Percentiles rank a stretch among this genome's conserved stretches.
Conservation (phyloP, 2,888 invertebrate species). For the Gnatocerus cornutus region DNA sequence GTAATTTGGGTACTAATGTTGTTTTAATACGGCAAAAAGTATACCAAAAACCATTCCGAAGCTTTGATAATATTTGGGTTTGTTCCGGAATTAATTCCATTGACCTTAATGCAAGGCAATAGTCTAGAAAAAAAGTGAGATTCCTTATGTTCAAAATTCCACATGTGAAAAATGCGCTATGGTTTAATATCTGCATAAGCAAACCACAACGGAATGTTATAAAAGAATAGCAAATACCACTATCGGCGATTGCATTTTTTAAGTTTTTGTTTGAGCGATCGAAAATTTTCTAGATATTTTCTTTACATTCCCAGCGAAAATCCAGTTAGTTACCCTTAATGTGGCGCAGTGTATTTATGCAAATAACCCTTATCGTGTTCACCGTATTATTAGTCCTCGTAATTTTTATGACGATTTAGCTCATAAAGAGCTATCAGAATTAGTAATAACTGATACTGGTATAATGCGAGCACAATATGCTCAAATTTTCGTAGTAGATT, state of each 20-base stretch:
- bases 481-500: constrained; percentile 37
- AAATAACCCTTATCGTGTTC: constrained; percentile 33
- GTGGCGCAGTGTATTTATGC: constrained; percentile 29
- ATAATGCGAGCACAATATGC: constrained; percentile 22
- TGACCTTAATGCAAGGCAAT: constrained; percentile 17
- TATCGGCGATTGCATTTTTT: constrained; percentile 17
- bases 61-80: constrained; percentile 9
- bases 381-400: constrained; percentile 35
- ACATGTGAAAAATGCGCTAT: constrained; percentile 29
- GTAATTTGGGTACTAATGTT: constrained; percentile 30
- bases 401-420: constrained; percentile 29
- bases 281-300: constrained; percentile 13
- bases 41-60: constrained; percentile 2
- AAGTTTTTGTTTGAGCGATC: constrained; percentile 7
- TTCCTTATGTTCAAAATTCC: constrained; percentile 27
- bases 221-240: constrained; percentile 31
- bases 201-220: constrained; percentile 34
- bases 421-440: constrained; percentile 35
- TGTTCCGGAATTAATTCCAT: not conserved
- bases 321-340: constrained; percentile 20
- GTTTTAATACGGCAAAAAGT: constrained; percentile 25
- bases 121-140: constrained; percentile 18
- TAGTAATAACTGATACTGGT: constrained; percentile 18
- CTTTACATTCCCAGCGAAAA: constrained; percentile 4
- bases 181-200: constrained; percentile 28